phyloP scores from a whole-genome alignment of 2,888 invertebrate genomes.

The Pollenia griseotomentosa region DNA sequence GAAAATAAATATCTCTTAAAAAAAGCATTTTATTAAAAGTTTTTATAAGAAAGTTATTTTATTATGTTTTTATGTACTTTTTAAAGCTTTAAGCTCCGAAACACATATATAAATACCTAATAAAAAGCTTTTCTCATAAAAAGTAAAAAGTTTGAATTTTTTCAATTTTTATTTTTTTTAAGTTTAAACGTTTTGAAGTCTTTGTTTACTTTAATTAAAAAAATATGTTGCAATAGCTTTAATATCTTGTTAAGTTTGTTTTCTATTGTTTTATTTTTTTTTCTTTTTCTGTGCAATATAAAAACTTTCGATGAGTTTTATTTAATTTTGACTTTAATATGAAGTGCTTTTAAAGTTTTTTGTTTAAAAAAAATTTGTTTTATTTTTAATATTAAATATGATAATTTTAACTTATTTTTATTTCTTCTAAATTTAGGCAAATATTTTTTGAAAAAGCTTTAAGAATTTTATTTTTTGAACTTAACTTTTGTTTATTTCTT shows the following conservation, averaged over 20 bases:
- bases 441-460: not conserved
- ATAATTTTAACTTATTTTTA: not conserved
- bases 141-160: not conserved
- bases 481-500: not conserved
- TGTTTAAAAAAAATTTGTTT: not conserved
- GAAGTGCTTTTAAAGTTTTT: not conserved
- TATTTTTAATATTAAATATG: not conserved
- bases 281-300: not conserved
- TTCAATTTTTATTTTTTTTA: not conserved
- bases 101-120: no score
- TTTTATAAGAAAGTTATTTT: no score
- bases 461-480: not conserved
- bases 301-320: not conserved
- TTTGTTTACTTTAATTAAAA: not conserved
- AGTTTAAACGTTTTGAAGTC: not conserved
- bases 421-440: not conserved
- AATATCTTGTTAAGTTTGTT: constrained; percentile 9
- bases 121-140: not conserved
- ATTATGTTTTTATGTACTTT: no score
- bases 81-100: no score
- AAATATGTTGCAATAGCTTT: constrained; percentile 6
- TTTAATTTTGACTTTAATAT: no score
- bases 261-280: not conserved
- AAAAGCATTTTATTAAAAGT: no score
- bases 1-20: no score